Evolutionary conservation across 1,140 invertebrate genomes (phyloP), one percentile per base, ranked within the genome.

Genomic region (Aphelenchoides besseyi): DNA sequence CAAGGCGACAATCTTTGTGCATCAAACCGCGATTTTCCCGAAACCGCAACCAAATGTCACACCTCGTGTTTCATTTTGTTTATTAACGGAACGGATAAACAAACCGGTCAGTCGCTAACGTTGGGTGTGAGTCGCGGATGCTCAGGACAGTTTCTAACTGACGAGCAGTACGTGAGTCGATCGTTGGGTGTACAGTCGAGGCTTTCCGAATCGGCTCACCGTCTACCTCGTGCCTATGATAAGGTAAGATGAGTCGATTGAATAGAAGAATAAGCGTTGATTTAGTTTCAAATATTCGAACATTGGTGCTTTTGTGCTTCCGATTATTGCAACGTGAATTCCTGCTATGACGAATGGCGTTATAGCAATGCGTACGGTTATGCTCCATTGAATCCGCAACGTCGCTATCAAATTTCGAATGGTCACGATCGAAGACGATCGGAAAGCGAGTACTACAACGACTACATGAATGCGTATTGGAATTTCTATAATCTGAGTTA

Each of bases 221-320:
- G 78, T 57, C 67, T 79, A 5, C 67, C 78, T 28, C 69, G 73
- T 62, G 64, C 73, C 41, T 79, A 74, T 68, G 78, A 81, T 61
- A 71, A 79, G 69, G 77, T 79, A 62, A 53, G 33, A 0, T 71
- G 12, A 67, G 16, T 1, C 12, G 28, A 35, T 28, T 61, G 59
- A 52, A 52, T n/a, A 52, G n/a, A 16, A 52, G 48, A 1, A n/a
- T n/a, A n/a, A n/a, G n/a, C n/a, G n/a, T n/a, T 9, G n/a, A 57
- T 79, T 63, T 52, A 79, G 78, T 70, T 70, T 53, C 79, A 79
- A 33, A 68, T 79, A n/a, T 68, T 41, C 2, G 78, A 79, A 55
- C 75, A 79, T 53, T 79, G 78, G 78, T 79, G 78, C 62, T 79
- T 81, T 59, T 79, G 78, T 68, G 79, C 75, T 26, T 53, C 76